phyloP scores from a whole-genome alignment of 2,888 invertebrate species.

The Scrobipalpa atriplicella region DNA sequence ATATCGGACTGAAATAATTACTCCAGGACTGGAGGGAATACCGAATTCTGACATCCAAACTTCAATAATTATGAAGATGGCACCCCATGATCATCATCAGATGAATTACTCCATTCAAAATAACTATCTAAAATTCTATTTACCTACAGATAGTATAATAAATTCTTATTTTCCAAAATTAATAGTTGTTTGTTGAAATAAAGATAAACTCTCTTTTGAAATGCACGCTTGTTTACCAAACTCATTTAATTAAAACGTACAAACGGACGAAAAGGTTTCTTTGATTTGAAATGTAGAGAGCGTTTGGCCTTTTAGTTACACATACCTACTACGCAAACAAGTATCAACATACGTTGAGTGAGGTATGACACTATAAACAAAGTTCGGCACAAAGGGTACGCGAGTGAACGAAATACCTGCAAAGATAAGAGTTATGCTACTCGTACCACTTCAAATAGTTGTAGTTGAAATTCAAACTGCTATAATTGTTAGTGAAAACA shows the following conservation, averaged over 20 bases:
- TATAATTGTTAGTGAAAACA: neutral
- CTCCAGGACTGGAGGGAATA: too few species aligned
- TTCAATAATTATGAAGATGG: too few species aligned
- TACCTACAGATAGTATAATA: too few species aligned
- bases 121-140: too few species aligned
- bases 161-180: too few species aligned
- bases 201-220: neutral
- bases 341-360: conserved; percentile 29
- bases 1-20: too few species aligned
- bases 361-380: conserved; percentile 33
- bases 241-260: neutral
- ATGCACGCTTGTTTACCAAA: neutral
- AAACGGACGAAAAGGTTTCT: neutral
- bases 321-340: conserved; percentile 6
- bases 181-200: too few species aligned
- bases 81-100: too few species aligned
- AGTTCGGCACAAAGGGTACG: conserved; percentile 24
- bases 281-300: conserved; percentile 8
- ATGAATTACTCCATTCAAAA: too few species aligned
- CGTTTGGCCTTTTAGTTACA: neutral
- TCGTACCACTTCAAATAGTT: conserved; percentile 20
- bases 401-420: conserved; percentile 5
- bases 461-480: conserved; percentile 8
- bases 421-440: conserved; percentile 12
- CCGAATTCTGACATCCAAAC: too few species aligned